Evolutionary conservation across 1,140 invertebrate genomes (phyloP), one percentile per base, ranked within the genome.

Genomic region (Pinna nobilis): DNA sequence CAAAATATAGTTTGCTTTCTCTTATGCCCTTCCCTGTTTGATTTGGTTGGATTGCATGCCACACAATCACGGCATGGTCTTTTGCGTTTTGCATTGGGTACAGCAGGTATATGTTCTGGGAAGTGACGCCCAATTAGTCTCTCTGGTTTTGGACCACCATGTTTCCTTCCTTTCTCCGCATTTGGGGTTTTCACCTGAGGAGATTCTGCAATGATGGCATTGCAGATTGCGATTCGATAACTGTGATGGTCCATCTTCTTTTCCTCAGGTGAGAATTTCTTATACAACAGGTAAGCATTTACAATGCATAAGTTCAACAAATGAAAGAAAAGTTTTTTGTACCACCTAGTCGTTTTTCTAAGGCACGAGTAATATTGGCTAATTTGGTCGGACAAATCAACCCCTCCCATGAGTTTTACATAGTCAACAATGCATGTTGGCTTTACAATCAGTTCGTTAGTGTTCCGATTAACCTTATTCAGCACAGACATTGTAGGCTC

Each of bases 391-490:
- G 53, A 59, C 11, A 59, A 30, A 55, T 78, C 76, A 18, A 66
- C 76, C 20, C 55, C 41, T 23, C 55, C 59, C 69, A 71, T 71
- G 13, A 23, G n/a, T 30, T 70, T 51, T 15, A 74, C 37, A 23
- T 69, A 70, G 18, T 78, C 61, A n/a, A 74, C 53, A 53, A 65
- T 64, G 7, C 28, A 25, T 3, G 44, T 65, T 3, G 41, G 66
- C 25, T 78, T 70, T 1, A 57, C 55, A 33, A 68, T 47, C n/a
- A 37, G 33, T 28, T 63, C 70, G 9, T 20, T 53, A 30, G 47
- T 49, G 41, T 49, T 53, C 35, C 47, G 37, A 32, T 72, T 47
- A n/a, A 23, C 2, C 18, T 69, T 66, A n/a, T 50, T 39, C 15
- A 70, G 51, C 5, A 57, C 70, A 1, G 44, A 20, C 18, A 72